These are phyloP conservation scores for Cinclus mexicanus DNA, from an alignment of 2,113 vertebrate species.

Conservation along the genomic window DNA sequence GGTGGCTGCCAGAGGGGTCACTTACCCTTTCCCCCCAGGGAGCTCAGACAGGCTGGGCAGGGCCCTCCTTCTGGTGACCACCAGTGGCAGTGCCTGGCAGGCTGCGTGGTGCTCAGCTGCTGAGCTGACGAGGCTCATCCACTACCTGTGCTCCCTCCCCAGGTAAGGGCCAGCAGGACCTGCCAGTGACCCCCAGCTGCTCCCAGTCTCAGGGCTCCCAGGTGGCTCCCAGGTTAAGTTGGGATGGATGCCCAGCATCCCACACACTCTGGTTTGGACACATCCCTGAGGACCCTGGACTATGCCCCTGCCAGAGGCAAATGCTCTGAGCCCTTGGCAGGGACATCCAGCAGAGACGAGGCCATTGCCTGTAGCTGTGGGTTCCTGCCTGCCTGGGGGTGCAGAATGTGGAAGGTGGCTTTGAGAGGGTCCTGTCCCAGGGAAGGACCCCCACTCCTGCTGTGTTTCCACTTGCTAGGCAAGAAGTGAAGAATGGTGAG, in stretches of 20 bases:
- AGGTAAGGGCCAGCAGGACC: conserved; percentile 73
- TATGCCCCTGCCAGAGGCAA: background rate
- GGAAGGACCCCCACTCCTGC: background rate
- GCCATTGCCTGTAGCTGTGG: background rate
- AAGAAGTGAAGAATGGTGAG: conserved; percentile 58
- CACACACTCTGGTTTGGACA: background rate
- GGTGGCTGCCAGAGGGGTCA: background rate
- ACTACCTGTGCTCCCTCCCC: conserved; percentile 81
- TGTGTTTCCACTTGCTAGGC: conserved; percentile 68
- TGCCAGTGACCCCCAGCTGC: background rate
- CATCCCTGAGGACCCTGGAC: rapidly evolving
- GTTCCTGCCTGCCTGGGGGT: background rate
- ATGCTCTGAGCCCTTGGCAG: rapidly evolving
- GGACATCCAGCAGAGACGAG: rapidly evolving
- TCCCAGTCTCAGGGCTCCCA: background rate
- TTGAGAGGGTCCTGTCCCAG: rapidly evolving
- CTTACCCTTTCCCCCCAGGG: conserved; percentile 63
- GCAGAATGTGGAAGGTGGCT: background rate
- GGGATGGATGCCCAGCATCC: background rate
- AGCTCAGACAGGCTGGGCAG: conserved; percentile 82
- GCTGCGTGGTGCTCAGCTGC: conserved; percentile 71
- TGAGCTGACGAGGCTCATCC: conserved; percentile 79
- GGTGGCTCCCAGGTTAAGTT: background rate
- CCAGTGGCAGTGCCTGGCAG: conserved; percentile 76
- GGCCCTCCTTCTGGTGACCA: conserved; percentile 84